phyloP scores from a whole-genome alignment of 2,888 invertebrate species.

The Drosophila neotestacea region DNA sequence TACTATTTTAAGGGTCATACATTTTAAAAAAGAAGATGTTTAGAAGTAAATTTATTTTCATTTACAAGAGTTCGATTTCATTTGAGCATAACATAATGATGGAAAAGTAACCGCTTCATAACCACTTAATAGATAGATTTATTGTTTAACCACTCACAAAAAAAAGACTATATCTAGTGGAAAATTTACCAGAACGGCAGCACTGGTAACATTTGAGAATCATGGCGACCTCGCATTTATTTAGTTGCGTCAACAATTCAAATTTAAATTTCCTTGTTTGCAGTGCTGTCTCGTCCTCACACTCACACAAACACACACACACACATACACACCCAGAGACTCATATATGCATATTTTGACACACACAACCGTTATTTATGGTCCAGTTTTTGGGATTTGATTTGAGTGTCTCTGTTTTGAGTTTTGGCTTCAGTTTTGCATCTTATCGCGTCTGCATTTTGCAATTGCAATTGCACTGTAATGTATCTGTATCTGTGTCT shows the following conservation, averaged over 20 bases:
- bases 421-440: constrained; percentile 13
- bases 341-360: not conserved
- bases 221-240: constrained; percentile 56
- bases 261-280: constrained; percentile 54
- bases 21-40: too few species aligned
- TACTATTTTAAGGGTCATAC: too few species aligned
- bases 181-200: too few species aligned
- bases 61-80: too few species aligned
- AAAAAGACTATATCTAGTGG: too few species aligned
- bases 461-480: constrained; percentile 7
- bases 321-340: constrained; percentile 20
- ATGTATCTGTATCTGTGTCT: constrained; percentile 30
- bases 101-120: too few species aligned
- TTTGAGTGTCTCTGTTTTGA: constrained; percentile 27
- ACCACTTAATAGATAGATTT: too few species aligned
- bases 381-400: constrained; percentile 43
- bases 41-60: too few species aligned
- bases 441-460: constrained; percentile 33
- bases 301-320: constrained; percentile 17
- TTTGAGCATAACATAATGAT: too few species aligned
- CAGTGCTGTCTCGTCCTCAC: constrained; percentile 2
- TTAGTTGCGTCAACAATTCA: constrained; percentile 60
- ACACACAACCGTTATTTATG: constrained; percentile 45
- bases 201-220: constrained; percentile 17
- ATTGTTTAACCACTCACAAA: too few species aligned